Evolutionary conservation across 92 coral and sea anemone genomes (phyloP).

Genomic region (Epizoanthus ramosus): DNA sequence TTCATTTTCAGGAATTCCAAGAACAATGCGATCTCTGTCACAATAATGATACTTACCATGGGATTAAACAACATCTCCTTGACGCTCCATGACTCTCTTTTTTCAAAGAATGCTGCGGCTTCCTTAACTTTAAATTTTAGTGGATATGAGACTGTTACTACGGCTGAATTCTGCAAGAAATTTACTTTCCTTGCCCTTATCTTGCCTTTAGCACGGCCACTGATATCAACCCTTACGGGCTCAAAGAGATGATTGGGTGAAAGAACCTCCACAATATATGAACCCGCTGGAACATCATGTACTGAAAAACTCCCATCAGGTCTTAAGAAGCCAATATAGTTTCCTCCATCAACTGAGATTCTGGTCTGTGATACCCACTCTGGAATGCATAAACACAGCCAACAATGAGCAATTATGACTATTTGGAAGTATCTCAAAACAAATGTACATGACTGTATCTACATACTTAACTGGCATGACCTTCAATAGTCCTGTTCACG

Average conservation of each 20-base stretch:
- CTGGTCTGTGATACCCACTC: constrained; percentile 96
- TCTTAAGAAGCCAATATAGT: constrained; percentile 86
- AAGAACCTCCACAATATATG: constrained; percentile 90
- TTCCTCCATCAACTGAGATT: constrained; percentile 92
- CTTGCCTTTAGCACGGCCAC: constrained; percentile 94
- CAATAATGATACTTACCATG: constrained; percentile 73
- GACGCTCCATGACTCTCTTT: constrained; percentile 86
- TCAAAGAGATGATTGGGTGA: constrained; percentile 97
- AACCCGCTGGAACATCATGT: constrained; percentile 91
- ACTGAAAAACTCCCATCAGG: constrained; percentile 92
- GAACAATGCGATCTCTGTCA: no score
- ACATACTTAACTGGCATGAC: no score
- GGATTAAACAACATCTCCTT: constrained; percentile 97
- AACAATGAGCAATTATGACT: no score
- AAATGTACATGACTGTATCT: no score
- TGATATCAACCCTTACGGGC: constrained; percentile 94
- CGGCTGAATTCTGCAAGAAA: constrained; percentile 98
- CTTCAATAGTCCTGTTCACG: no score
- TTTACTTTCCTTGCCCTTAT: constrained; percentile 96
- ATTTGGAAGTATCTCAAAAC: no score
- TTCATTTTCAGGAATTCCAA: no score
- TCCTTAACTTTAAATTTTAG: constrained; percentile 90
- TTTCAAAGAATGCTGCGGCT: constrained; percentile 95
- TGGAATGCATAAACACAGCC: constrained; percentile 32
- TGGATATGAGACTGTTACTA: constrained; percentile 91